A percentile compares a stretch with the other conserved stretches of the same genome.
Evolutionary conservation across 92 coral and sea anemone species (phyloP).

Genomic region (Epizoanthus stellaris): DNA sequence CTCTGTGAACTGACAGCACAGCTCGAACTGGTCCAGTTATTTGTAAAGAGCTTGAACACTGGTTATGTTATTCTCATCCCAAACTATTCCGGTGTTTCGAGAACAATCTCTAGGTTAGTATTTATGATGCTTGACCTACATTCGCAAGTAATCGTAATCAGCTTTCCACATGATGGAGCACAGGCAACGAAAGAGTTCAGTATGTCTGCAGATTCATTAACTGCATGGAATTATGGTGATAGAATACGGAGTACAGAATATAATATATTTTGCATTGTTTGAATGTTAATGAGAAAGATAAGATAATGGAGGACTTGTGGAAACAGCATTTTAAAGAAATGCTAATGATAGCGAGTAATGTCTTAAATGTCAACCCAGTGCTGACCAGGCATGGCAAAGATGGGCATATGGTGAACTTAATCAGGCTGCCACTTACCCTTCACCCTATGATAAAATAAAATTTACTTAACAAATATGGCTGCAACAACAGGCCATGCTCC

Average conservation of each 20-base stretch:
- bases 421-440: slow-evolving; percentile 76
- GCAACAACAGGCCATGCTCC: slow-evolving; percentile 50
- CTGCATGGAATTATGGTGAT: slow-evolving; percentile 46
- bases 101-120: slow-evolving; percentile 76
- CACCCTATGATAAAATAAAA: slow-evolving; percentile 68
- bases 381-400: slow-evolving; percentile 76
- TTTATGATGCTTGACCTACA: slow-evolving; percentile 65
- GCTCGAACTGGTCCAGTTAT: too few relatives aligned
- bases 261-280: slow-evolving; percentile 39
- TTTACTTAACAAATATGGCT: slow-evolving; percentile 58
- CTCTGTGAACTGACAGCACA: too few relatives aligned
- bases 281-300: slow-evolving; percentile 28
- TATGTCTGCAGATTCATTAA: slow-evolving; percentile 38
- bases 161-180: slow-evolving; percentile 50
- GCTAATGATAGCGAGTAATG: slow-evolving; percentile 38
- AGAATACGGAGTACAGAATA: slow-evolving; percentile 43
- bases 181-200: slow-evolving; percentile 27
- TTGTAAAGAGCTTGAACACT: slow-evolving; percentile 63
- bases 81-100: slow-evolving; percentile 65
- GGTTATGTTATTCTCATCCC: slow-evolving; percentile 22
- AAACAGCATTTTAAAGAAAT: slow-evolving; percentile 42
- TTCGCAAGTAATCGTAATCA: background rate
- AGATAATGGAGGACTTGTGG: slow-evolving; percentile 38
- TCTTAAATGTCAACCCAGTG: slow-evolving; percentile 69
- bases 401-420: slow-evolving; percentile 67